Evolutionary conservation across 2,888 invertebrate genomes (phyloP), one percentile per base, ranked within the genome.

Genomic region (Junonia oenone): DNA sequence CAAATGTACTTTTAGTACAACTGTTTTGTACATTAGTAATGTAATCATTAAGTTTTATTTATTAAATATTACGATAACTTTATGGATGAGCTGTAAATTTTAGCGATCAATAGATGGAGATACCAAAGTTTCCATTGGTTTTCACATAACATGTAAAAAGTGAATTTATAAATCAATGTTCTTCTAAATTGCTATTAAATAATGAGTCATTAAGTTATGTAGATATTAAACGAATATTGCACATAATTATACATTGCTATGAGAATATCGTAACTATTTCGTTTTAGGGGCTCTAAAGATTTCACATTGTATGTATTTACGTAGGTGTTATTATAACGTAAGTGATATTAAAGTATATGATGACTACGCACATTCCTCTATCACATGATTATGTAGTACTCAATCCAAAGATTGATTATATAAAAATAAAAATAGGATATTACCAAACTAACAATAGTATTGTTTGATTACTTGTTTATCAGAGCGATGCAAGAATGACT

Each of bases 321-420:
- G 48, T 57, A 55, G 49, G 46, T 56, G 56, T 55, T 55, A 19
- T 54, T 43, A 51, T 50, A 51, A 51, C 6, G 29, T 60, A 54
- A 58, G 55, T 59, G 63, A 66, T 59, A 60, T 60, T 63, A 60
- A 53, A 49, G 55, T 62, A 43, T 58, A 62, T 61, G 55, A 61
- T 55, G 40, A 60, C 62, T 70, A 81, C 84, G 85, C 84, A 86
- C 86, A 86, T 83, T 81, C 81, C 81, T 68, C 26, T 43, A 40
- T 69, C 67, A 59, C 64, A 59, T 63, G 70, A 69, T 78, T 76
- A 58, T 55, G 65, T 78, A 75, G 64, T 67, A 67, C 73, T 77
- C 76, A 80, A 77, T 81, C 87, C 88, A 87, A 86, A 87, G 83
- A 83, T 82, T 80, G 74, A 76, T 73, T 75, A 69, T 62, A 64